A percentile compares a stretch with the other conserved stretches of the same genome.
Conservation (phyloP, 2,888 invertebrate species). For the Eugnorisma glareosa region DNA sequence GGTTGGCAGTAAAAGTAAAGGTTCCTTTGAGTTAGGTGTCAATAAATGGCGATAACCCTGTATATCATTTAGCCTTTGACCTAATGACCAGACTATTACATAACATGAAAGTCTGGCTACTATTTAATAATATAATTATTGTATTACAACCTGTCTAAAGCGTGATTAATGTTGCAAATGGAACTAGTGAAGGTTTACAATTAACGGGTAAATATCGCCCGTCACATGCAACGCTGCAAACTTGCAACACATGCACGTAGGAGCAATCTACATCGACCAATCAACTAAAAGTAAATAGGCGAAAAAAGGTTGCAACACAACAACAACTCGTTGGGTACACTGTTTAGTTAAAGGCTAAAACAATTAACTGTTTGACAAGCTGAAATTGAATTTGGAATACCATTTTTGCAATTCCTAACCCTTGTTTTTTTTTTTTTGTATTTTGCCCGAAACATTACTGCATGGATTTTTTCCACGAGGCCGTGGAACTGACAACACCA, state of each 20-base stretch:
- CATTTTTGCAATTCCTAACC: neutral
- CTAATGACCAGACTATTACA: constrained; percentile 22
- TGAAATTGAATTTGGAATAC: constrained; percentile 35
- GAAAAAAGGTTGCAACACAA: constrained; percentile 20
- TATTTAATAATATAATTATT: constrained; percentile 5
- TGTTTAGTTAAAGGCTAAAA: constrained; percentile 11
- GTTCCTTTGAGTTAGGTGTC: constrained; percentile 7
- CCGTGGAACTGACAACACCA: neutral
- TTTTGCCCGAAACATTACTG: neutral
- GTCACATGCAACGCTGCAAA: constrained; percentile 41
- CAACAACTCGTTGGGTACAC: constrained; percentile 5
- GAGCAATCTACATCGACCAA: constrained; percentile 40
- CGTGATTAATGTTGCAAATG: constrained; percentile 41
- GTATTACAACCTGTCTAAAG: constrained; percentile 5
- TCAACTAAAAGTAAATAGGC: constrained; percentile 36
- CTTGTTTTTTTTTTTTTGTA: neutral
- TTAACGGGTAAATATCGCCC: constrained; percentile 37
- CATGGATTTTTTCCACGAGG: neutral
- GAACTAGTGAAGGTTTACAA: constrained; percentile 39
- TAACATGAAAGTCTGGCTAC: constrained; percentile 6
- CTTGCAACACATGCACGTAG: constrained; percentile 52
- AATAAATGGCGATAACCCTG: neutral
- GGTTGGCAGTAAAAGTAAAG: neutral
- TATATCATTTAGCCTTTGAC: constrained; percentile 6
- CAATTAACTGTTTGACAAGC: constrained; percentile 34